These are phyloP conservation scores for Anagyrus pseudococci DNA, from an alignment of 2,888 invertebrate species.

Conservation along the genomic window DNA sequence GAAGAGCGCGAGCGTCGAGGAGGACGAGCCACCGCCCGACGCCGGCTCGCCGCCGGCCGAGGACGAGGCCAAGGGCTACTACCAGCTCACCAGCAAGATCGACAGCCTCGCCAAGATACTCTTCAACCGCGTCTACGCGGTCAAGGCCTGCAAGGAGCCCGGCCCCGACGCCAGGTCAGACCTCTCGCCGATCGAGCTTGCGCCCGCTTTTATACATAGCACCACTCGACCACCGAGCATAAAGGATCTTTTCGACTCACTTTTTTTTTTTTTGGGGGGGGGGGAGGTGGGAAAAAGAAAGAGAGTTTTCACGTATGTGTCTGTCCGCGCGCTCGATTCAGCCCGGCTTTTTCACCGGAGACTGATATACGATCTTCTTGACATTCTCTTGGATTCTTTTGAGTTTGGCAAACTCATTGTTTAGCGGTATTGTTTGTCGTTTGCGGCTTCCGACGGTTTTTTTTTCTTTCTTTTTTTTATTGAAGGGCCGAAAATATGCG, in stretches of 20 bases:
- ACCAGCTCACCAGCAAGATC: conserved; percentile 74
- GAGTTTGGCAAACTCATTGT: not conserved
- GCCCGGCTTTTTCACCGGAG: not conserved
- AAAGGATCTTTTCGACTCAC: too few relatives aligned
- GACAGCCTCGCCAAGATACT: conserved; percentile 79
- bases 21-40: conserved; percentile 53
- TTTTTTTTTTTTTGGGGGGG: too few relatives aligned
- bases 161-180: not conserved
- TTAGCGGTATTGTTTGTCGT: not conserved
- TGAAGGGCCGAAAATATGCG: not conserved
- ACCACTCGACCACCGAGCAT: not conserved
- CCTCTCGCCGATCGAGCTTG: too few relatives aligned
- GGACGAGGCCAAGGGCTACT: conserved; percentile 65
- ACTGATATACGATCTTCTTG: not conserved
- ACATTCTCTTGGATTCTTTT: not conserved
- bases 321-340: not conserved
- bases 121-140: conserved; percentile 64
- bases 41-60: conserved; percentile 36
- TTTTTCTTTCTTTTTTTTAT: not conserved
- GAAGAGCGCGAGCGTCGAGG: conserved; percentile 73
- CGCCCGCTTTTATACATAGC: not conserved
- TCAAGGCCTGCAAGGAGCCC: conserved; percentile 41
- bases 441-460: not conserved
- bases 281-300: not conserved
- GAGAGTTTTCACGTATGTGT: not conserved